Evolutionary conservation across 2,113 vertebrate genomes (phyloP).

Genomic region (Dolichallabes microphthalmus): DNA sequence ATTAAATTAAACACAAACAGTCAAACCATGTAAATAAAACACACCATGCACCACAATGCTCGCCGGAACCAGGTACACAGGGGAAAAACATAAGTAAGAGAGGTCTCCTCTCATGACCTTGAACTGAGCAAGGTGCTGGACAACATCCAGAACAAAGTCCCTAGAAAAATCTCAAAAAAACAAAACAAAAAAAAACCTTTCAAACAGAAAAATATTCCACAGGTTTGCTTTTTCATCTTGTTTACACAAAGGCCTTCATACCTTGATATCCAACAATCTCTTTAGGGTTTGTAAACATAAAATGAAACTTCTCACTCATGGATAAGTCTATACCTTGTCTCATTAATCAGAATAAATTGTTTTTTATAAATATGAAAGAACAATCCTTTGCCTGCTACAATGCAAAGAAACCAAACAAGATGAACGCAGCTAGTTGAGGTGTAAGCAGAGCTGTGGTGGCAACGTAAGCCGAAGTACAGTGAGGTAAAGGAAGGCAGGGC

Average conservation of each 20-base stretch:
- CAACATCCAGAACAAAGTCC: slow-evolving; percentile 34
- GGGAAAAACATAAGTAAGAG: slow-evolving; percentile 36
- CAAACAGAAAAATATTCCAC: slow-evolving; percentile 37
- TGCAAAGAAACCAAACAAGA: slow-evolving; percentile 30
- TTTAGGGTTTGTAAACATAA: slow-evolving; percentile 41
- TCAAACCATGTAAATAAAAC: slow-evolving; percentile 70
- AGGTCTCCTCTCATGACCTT: neutral
- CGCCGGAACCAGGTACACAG: slow-evolving; percentile 45
- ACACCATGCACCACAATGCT: slow-evolving; percentile 66
- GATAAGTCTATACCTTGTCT: neutral
- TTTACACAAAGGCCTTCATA: slow-evolving; percentile 12
- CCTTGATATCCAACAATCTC: slow-evolving; percentile 14
- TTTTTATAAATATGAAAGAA: slow-evolving; percentile 15
- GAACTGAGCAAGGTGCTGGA: slow-evolving; percentile 11
- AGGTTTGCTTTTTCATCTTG: slow-evolving; percentile 24
- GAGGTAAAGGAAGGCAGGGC: slow-evolving; percentile 37
- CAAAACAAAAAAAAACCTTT: slow-evolving; percentile 18
- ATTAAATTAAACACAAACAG: slow-evolving; percentile 79
- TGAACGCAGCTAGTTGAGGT: slow-evolving; percentile 18
- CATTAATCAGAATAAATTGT: neutral
- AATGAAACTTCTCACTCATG: slow-evolving; percentile 18
- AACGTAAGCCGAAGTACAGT: slow-evolving; percentile 26
- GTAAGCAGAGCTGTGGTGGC: slow-evolving; percentile 31
- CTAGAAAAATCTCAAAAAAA: neutral
- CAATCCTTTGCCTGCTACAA: slow-evolving; percentile 17